Evolutionary conservation across 1,140 invertebrate species (phyloP), one percentile per base, ranked within the genome.

Genomic region (Bombus consobrinus): DNA sequence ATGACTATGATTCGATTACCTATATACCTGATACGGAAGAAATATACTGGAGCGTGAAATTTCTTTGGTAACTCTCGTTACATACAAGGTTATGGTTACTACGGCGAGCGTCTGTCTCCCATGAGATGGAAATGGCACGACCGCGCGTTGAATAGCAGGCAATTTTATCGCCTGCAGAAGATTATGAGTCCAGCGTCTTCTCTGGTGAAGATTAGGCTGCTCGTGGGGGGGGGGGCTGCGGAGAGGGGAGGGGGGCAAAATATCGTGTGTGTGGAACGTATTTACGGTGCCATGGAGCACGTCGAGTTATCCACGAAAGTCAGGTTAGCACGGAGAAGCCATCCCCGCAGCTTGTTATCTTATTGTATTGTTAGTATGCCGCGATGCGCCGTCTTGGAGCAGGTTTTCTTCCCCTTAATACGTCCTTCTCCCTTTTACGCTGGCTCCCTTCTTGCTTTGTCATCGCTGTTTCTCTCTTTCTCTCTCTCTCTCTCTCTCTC

Each of bases 301-400:
- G 81, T 39, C 69, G 84, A 90, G 87, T 88, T 87, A 90, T 90
- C 82, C 89, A 89, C 68, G 88, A 90, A 90, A 91, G 89, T 91
- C 89, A 85, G 82, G 81, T 87, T 87, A 84, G 89, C 87, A 71
- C 84, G 81, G 80, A 62, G n/a, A 80, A 81, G 75, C 81, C 82
- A 84, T 81, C 71, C 72, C 53, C 76, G 83, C 86, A 86, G 80
- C 93, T 94, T 91, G 92, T 94, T 94, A 94, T 94, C 93, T 94
- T 91, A 91, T 91, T 90, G 93, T 93, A 95, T 93, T 94, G 92
- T 94, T 93, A 91, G 89, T 90, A 89, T 88, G 88, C 75, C 84
- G 57, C 87, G 80, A 83, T 78, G 87, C 84, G 75, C 72, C 87
- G 87, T 92, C 91, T 92, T 92, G 85, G 82, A 92, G 90, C 92